Evolutionary conservation across 1,140 invertebrate species (phyloP).

Genomic region (Pectinophora gossypiella): DNA sequence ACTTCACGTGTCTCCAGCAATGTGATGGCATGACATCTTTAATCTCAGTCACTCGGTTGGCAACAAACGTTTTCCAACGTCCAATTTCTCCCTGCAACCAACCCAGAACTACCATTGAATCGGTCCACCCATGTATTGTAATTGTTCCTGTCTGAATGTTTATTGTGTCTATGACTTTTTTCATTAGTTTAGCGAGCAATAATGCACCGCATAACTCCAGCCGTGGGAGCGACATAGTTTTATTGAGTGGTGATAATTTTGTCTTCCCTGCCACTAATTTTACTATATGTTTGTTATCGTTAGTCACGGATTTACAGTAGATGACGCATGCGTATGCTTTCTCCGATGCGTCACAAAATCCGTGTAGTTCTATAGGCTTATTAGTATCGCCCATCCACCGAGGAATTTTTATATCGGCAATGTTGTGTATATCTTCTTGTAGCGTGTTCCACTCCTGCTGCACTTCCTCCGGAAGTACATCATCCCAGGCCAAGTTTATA

Average conservation of each 20-base stretch:
- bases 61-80: slow-evolving; percentile 37
- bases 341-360: slow-evolving; percentile 19
- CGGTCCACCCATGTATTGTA: slow-evolving; percentile 19
- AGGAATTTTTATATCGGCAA: too few species aligned
- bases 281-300: too few species aligned
- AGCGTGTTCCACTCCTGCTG: slow-evolving; percentile 18
- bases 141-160: slow-evolving; percentile 6
- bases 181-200: slow-evolving; percentile 32
- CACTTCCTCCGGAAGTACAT: slow-evolving; percentile 29
- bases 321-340: slow-evolving; percentile 23
- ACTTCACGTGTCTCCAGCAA: slow-evolving; percentile 27
- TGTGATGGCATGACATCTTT: slow-evolving; percentile 19
- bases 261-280: slow-evolving; percentile 36
- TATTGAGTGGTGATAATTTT: slow-evolving; percentile 55
- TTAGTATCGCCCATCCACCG: too few species aligned
- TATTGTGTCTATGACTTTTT: slow-evolving; percentile 14
- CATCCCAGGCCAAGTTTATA: slow-evolving; percentile 29
- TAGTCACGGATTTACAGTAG: slow-evolving; percentile 25
- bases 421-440: background rate
- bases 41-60: slow-evolving; percentile 36
- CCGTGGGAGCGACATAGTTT: slow-evolving; percentile 42
- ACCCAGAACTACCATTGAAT: slow-evolving; percentile 22
- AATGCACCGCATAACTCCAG: slow-evolving; percentile 62
- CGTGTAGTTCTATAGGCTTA: slow-evolving; percentile 2
- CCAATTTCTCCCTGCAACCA: slow-evolving; percentile 20